phyloP scores from a whole-genome alignment of 2,113 vertebrate species.

The Nycticebus coucang region DNA sequence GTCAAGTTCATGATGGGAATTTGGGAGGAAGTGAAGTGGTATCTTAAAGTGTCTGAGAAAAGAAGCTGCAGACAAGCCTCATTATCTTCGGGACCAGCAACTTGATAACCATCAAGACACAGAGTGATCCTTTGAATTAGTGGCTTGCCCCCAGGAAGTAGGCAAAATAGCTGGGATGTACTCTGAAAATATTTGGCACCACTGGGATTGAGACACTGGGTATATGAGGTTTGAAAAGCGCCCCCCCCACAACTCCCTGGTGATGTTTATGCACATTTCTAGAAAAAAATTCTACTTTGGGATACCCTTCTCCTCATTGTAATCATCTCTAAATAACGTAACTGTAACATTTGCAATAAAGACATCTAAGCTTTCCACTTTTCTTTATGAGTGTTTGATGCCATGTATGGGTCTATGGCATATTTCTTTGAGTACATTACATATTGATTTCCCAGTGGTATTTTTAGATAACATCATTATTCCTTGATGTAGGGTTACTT shows the following conservation, averaged over 20 bases:
- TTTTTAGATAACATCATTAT: not conserved
- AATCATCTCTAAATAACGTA: not conserved
- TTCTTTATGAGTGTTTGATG: not conserved
- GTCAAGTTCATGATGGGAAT: not conserved
- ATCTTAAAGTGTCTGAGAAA: not conserved
- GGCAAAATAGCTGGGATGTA: not conserved
- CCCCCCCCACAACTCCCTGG: not conserved
- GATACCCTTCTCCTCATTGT: not conserved
- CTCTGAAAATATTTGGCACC: not conserved
- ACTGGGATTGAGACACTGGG: not conserved
- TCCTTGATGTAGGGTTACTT: not conserved
- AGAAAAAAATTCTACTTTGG: conserved; percentile 34
- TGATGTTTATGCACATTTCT: not conserved
- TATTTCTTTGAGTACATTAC: not conserved
- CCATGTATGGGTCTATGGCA: not conserved
- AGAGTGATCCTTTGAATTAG: not conserved
- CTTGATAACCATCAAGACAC: not conserved
- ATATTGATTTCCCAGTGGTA: not conserved
- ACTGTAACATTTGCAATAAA: not conserved
- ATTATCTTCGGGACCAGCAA: not conserved
- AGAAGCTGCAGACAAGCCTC: not conserved
- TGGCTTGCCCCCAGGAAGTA: not conserved
- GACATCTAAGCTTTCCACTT: not conserved
- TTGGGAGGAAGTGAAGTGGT: not conserved
- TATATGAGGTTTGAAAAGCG: not conserved